Base-by-base conservation (phyloP, 2,797 vertebrate genomes). In the Epinephelus awoara region DNA sequence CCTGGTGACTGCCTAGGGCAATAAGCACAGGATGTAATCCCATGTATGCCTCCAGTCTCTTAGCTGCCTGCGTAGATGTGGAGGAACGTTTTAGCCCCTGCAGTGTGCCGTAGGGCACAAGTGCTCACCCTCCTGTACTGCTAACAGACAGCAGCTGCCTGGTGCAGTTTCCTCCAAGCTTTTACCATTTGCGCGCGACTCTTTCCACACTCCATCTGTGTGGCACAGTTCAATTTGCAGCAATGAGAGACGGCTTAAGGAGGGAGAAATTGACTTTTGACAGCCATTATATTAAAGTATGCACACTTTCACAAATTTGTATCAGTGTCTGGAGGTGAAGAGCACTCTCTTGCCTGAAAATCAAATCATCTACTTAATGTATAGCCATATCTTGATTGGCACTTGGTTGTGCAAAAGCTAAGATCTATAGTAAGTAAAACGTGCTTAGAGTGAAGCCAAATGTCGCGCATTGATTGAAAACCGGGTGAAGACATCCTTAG, bases 41-140 rank as follows among this genome's bases (percentile, higher is more conserved):
- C 69, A 59, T 83, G 91, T 93, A 89, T 93, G 93, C 92, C 93
- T 92, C 89, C 86, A 87, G 94, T 92, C 92, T 93, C 91, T 92
- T 84, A 91, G 92, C 93, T 93, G 91, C 92, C 89, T 90, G 92
- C 90, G 42, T 91, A 85, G 93, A 95, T 94, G 93, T 92, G 83
- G 92, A 92, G 89, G 92, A 96, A 92, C 91, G 87, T 92, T 96
- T 95, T 93, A 94, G 92, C 94, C 94, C 94, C 95, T 91, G 94
- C 89, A 93, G 95, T 93, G 93, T 95, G 93, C 93, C 91, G 90
- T 88, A 88, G 94, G 95, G 95, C 95, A 95, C 86, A 42, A 91
- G 87, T 64, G 86, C 86, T 92, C 89, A 75, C 91, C 88, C 83
- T 91, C 75, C 93, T 75, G 58, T 72, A 75, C 84, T 7, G 80